Base-by-base conservation (phyloP, 2,797 vertebrate genomes). In the Myotis pilosus region DNA sequence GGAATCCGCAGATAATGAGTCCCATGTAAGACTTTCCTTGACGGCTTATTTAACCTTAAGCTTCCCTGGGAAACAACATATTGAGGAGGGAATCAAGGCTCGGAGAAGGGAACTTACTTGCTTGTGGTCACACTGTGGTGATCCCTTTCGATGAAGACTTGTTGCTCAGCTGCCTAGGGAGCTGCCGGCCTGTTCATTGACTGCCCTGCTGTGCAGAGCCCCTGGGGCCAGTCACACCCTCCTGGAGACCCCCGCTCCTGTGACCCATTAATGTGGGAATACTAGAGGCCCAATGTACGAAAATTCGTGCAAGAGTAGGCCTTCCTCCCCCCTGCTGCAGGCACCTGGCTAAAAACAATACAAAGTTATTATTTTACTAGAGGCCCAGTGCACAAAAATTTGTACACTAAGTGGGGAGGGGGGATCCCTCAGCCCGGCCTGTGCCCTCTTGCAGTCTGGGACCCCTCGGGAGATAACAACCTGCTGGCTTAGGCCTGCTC, bases 31-130 rank as follows among this genome's bases (percentile, higher is more conserved):
- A 41, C 1, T 55, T 82, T 30, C 19, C 11, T 28, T 17, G 25
- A 41, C 68, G 12, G n/a, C 44, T 15, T 75, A 36, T 47, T 82
- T 64, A 47, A 71, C 62, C 23, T 41, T 47, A 36, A 68, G 23
- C 22, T 6, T 82, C 68, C 23, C 23, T 11, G 8, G 86, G 76
- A 47, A 89, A 47, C 23, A 41, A 28, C 30, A 47, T 82, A 76
- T 30, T 33, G 64, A 55, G 78, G 47, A 66, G 38, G 38, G 83
- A 72, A 57, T 87, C 44, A 64, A 85, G 36, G 25, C 36, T 81
- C 4, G 0, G 5, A 7, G 28, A 33, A 28, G 38, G 13, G 44
- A 38, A 84, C 13, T 62, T 4, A 2, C 55, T 84, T 53, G 47
- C 36, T 2, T 12, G 41, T 62, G n/a, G 90, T 23, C 55, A 25